Conservation (phyloP, 2,113 vertebrate genomes). For the Axis porcinus region DNA sequence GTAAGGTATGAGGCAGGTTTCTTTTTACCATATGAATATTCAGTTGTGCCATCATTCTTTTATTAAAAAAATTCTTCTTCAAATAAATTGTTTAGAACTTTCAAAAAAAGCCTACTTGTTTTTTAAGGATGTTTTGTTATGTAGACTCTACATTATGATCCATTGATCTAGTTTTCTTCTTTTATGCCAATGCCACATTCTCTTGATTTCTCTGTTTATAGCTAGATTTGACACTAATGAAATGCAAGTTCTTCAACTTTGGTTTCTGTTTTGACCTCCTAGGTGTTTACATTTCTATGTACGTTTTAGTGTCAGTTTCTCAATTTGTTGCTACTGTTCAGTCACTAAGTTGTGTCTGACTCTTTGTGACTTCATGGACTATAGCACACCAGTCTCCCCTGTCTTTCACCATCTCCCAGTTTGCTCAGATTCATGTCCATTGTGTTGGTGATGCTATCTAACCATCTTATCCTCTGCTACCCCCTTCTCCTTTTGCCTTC, state of each 20-base stretch:
- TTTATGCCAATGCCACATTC: neutral
- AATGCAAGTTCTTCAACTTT: neutral
- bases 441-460: neutral
- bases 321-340: neutral
- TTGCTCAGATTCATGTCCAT: neutral
- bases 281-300: neutral
- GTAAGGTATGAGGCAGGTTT: neutral
- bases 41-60: neutral
- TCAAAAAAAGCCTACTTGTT: neutral
- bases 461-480: neutral
- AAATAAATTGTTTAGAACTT: neutral
- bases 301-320: neutral
- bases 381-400: neutral
- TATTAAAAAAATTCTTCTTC: neutral
- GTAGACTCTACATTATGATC: neutral
- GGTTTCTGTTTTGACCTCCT: neutral
- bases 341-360: neutral
- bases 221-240: neutral
- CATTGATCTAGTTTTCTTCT: neutral
- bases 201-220: neutral
- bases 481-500: neutral
- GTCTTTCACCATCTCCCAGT: neutral
- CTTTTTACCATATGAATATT: neutral
- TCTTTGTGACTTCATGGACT: neutral
- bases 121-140: neutral